Evolutionary conservation across 2,888 invertebrate genomes (phyloP), one percentile per base, ranked within the genome.

Genomic region (Microplitis manilae): DNA sequence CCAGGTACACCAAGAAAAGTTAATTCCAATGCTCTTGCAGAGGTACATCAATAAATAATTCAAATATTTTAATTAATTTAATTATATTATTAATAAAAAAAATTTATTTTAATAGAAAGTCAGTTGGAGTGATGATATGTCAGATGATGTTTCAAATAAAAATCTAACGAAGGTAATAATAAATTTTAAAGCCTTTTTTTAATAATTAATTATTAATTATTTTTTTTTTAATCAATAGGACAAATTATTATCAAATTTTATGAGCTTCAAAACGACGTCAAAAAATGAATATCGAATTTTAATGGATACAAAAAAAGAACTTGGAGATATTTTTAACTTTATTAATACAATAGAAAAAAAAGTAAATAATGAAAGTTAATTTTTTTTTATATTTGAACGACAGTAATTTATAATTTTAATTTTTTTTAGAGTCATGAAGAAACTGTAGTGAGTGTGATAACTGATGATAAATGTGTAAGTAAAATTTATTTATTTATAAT

Each of bases 211-310:
- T 13, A 7, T 77, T 40, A 30, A 30, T 13, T 50, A 2, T 30
- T 13, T 30, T 17, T 69, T 62, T 39, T 39, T 65, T 70, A 60
- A n/a, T 7, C 68, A 5, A n/a, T 68, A 79, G 76, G 74, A 77
- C 8, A 76, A 50, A 75, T 20, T 76, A 75, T 65, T 79, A 50
- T 78, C 78, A 41, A 84, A 81, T 68, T 79, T 87, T 38, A 81
- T 75, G 17, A 85, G 83, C 68, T 83, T 85, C 59, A 84, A 84
- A 75, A 75, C 81, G 40, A 82, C 84, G 40, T 82, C 84, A 82
- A 85, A 85, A 77, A 84, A 83, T 68, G 85, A 87, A 67, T 83
- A 83, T 59, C 81, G 85, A 68, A 81, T 78, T 61, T 80, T 88
- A 71, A 70, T 50, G 9, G 80, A 83, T 59, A 80, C 86, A 65